Base-by-base conservation (phyloP, 2,888 invertebrate species). In the Tipula confusa region DNA sequence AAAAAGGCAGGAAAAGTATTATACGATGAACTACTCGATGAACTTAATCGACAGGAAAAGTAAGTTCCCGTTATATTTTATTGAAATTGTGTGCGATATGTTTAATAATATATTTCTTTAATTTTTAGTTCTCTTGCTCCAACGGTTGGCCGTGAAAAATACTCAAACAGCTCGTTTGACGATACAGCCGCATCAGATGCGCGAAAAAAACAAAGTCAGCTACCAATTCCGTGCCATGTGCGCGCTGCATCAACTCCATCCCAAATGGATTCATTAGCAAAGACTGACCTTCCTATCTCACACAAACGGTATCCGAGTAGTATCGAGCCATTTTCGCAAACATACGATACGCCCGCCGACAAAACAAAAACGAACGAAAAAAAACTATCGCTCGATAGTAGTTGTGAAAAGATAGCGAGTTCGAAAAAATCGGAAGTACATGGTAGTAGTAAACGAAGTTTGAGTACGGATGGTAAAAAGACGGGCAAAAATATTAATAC, bases 1-100 rank as follows among this genome's bases (percentile, higher is more conserved):
- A 94, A 94, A 84, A 94, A 94, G 87, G 93, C 94, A 0, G 92
- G 90, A 64, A 92, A 92, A 86, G 88, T 90, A 86, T 90, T 91
- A 84, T 90, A 91, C 84, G 91, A 91, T 84, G 92, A 91, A 86
- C 92, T 93, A 80, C 89, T 93, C 1, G 89, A 89, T 83, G 89
- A 89, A 36, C 84, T 89, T 24, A 88, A 89, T 9, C 88, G 88
- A 43, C 86, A 87, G 0, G 89, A 89, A 36, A 86, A 89, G 86
- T 89, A 84, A 87, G 87, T 86, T 48, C 9, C 9, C 1, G 13
- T 79, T 28, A 79, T 29, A 79, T 79, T 28, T 28, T 80, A 15
- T n/a, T n/a, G n/a, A n/a, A n/a, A n/a, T n/a, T n/a, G n/a, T n/a
- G n/a, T n/a, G n/a, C n/a, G n/a, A n/a, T n/a, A n/a, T n/a, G n/a